These are phyloP conservation scores for Piaya cayana DNA, from an alignment of 2,113 vertebrate species.

Conservation along the genomic window DNA sequence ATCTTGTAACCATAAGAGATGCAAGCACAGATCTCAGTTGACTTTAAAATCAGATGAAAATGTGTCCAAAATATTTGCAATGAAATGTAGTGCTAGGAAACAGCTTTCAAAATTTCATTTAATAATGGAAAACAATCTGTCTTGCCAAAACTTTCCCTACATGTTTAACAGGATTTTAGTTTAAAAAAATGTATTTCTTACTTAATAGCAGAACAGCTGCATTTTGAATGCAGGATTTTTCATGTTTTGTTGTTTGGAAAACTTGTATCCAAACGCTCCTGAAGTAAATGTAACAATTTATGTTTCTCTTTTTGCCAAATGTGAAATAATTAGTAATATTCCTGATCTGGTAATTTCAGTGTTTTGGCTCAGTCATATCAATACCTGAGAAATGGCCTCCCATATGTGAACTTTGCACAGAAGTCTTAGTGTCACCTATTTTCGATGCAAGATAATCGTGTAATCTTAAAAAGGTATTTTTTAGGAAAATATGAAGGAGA, in stretches of 20 bases:
- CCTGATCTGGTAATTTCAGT: neutral
- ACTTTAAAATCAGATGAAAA: slow-evolving; percentile 12
- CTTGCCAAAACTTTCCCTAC: neutral
- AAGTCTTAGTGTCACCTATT: neutral
- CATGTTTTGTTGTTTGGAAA: neutral
- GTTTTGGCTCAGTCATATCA: neutral
- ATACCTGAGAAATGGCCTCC: neutral
- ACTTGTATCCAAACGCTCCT: neutral
- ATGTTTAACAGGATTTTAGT: neutral
- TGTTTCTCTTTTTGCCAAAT: neutral
- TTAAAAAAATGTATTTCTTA: neutral
- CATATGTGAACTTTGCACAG: neutral
- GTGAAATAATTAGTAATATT: neutral
- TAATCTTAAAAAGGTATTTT: neutral
- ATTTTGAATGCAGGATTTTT: slow-evolving; percentile 7
- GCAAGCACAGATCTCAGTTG: neutral
- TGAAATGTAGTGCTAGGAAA: slow-evolving; percentile 9
- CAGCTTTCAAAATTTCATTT: neutral
- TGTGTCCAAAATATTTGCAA: slow-evolving; percentile 3
- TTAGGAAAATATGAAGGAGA: neutral
- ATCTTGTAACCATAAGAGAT: neutral
- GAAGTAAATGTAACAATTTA: neutral
- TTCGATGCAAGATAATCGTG: neutral
- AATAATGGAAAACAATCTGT: neutral
- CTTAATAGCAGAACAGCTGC: neutral